Percentiles rank a stretch among this genome's conserved stretches.
phyloP scores from a whole-genome alignment of 2,113 vertebrate species.

The Dolichallabes microphthalmus region DNA sequence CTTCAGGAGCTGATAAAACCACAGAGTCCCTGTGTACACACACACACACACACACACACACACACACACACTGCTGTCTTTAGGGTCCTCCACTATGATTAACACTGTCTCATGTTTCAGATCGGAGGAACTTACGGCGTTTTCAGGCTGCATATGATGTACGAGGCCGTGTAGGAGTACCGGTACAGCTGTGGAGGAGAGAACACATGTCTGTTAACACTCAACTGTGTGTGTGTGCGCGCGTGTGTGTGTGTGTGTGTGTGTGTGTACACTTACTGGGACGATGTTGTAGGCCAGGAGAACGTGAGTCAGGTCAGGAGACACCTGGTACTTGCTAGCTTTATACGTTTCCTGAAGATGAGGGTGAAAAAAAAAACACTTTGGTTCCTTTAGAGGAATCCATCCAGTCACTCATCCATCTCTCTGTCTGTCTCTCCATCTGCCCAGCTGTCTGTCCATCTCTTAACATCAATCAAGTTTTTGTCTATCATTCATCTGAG shows the following conservation, averaged over 20 bases:
- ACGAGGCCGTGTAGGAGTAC: conserved; percentile 86
- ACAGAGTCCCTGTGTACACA: conserved; percentile 80
- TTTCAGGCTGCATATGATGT: conserved; percentile 83
- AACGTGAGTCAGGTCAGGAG: conserved; percentile 87
- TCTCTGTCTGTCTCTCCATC: background rate
- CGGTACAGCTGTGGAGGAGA: conserved; percentile 79
- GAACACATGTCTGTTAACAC: conserved; percentile 41
- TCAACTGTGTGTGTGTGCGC: background rate
- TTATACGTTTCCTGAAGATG: conserved; percentile 79
- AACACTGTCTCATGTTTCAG: background rate
- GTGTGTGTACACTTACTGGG: conserved; percentile 75
- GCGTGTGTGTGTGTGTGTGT: background rate
- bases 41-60: background rate
- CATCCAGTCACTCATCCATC: background rate
- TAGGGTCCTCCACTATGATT: background rate
- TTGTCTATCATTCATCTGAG: background rate
- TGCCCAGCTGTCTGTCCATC: background rate
- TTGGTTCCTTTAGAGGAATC: background rate
- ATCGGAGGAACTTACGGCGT: conserved; percentile 66
- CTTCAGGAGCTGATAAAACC: conserved; percentile 88
- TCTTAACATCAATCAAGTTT: background rate
- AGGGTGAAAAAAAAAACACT: background rate
- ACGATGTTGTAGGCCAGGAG: conserved; percentile 86
- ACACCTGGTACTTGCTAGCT: conserved; percentile 86
- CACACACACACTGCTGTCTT: background rate